Percentiles rank a stretch among this genome's conserved stretches.
Evolutionary conservation across 2,888 invertebrate genomes (phyloP).

Genomic region (Pheosia tremula): DNA sequence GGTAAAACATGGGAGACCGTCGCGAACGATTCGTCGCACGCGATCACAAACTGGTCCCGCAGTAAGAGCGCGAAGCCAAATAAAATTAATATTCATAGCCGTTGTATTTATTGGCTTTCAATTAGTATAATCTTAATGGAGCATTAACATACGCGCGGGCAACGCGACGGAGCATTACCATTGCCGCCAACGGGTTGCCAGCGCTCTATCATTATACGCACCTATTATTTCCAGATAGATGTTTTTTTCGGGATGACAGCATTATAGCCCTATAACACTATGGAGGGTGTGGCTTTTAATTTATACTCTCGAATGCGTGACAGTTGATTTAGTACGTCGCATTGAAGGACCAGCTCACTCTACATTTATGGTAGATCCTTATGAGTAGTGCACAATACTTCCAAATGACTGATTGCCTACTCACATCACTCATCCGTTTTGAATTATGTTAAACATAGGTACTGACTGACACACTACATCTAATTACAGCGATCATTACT

Average conservation of each 20-base stretch:
- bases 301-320: too few relatives aligned
- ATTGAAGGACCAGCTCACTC: background rate
- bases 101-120: slow-evolving; percentile 85
- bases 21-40: slow-evolving; percentile 59
- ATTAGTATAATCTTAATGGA: slow-evolving; percentile 85
- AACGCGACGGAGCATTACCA: slow-evolving; percentile 68
- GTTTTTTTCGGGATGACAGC: too few relatives aligned
- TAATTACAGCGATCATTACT: slow-evolving; percentile 31
- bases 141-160: slow-evolving; percentile 81
- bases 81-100: slow-evolving; percentile 84
- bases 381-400: background rate
- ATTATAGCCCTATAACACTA: too few relatives aligned
- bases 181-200: slow-evolving; percentile 64
- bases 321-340: background rate
- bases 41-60: slow-evolving; percentile 57
- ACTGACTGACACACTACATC: background rate
- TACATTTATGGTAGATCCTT: background rate
- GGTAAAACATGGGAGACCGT: slow-evolving; percentile 37
- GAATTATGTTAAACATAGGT: background rate
- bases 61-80: slow-evolving; percentile 70
- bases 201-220: slow-evolving; percentile 7
- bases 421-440: background rate
- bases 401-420: background rate
- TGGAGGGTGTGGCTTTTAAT: too few relatives aligned
- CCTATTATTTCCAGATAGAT: too few relatives aligned